These are phyloP conservation scores for Iselma pallidipennis DNA, from an alignment of 2,888 invertebrate species.

Conservation along the genomic window DNA sequence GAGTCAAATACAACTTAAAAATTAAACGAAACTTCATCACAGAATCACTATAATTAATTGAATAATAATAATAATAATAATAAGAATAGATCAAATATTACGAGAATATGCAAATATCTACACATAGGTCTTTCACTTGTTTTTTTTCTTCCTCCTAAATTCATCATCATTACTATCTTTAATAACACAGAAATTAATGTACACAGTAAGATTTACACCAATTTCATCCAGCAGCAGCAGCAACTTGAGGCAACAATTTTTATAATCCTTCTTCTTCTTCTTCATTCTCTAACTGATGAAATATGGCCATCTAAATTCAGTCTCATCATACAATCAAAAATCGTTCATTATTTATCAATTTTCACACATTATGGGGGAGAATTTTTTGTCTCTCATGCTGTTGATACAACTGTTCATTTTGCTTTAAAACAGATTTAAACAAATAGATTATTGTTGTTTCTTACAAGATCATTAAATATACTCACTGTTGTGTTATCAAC, in stretches of 20 bases:
- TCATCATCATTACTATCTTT: constrained; percentile 12
- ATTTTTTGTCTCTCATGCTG: constrained; percentile 18
- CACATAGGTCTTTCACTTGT: constrained; percentile 31
- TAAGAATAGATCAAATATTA: constrained; percentile 31
- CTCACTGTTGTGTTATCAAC: not conserved
- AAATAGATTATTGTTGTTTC: not conserved
- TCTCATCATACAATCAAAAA: constrained; percentile 26
- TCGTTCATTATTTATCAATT: not conserved
- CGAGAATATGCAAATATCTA: constrained; percentile 47
- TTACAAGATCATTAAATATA: not conserved
- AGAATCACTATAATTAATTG: constrained; percentile 45
- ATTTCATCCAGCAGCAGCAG: constrained; percentile 7
- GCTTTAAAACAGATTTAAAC: constrained; percentile 23
- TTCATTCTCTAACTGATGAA: constrained; percentile 20
- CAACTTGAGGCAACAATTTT: constrained; percentile 27
- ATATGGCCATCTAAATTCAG: constrained; percentile 37
- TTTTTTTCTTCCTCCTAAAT: constrained; percentile 8
- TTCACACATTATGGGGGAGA: constrained; percentile 20
- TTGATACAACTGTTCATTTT: constrained; percentile 26
- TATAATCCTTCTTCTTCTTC: not conserved
- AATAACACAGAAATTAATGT: not conserved
- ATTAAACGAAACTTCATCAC: constrained; percentile 41
- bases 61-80: not conserved
- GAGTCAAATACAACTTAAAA: constrained; percentile 30
- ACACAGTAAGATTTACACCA: constrained; percentile 7